Evolutionary conservation across 2,797 vertebrate genomes (phyloP).

Genomic region (Acanthurus tractus): DNA sequence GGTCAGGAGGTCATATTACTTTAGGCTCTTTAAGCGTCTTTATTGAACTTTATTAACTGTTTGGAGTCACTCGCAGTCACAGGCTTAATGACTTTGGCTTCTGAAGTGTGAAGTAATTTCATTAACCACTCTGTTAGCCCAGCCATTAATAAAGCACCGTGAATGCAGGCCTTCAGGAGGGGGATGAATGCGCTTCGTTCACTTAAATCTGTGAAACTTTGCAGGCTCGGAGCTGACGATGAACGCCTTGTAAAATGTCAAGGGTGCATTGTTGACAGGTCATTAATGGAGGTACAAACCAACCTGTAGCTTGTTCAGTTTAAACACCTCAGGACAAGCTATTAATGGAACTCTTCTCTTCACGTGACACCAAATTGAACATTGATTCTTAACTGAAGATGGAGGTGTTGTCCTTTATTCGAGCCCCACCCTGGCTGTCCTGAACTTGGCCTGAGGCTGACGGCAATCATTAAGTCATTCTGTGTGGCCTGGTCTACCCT

Average conservation of each 20-base stretch:
- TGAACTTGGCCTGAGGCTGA: conserved; percentile 6
- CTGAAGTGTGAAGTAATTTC: conserved; percentile 61
- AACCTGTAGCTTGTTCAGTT: conserved; percentile 1
- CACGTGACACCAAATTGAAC: conserved; percentile 4
- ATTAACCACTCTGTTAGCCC: conserved; percentile 49
- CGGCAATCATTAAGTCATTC: conserved; percentile 40
- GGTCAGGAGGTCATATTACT: conserved; percentile 71
- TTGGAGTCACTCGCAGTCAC: conserved; percentile 37
- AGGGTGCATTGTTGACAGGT: conserved; percentile 32
- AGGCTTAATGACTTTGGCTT: conserved; percentile 48
- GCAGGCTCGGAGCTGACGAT: conserved; percentile 22
- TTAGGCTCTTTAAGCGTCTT: conserved; percentile 63
- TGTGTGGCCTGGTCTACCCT: conserved; percentile 66
- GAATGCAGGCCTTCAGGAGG: conserved; percentile 61
- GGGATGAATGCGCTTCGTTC: conserved; percentile 59
- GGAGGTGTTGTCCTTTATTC: conserved; percentile 26
- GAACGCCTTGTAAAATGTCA: conserved; percentile 38
- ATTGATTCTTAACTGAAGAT: conserved; percentile 22
- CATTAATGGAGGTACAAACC: conserved; percentile 17
- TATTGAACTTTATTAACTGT: conserved; percentile 73
- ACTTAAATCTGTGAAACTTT: conserved; percentile 13
- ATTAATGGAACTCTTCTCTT: background rate
- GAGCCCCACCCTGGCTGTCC: conserved; percentile 17
- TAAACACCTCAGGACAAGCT: background rate
- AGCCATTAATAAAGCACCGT: conserved; percentile 55